Evolutionary conservation across 1,140 invertebrate species (phyloP).

Genomic region (Drosophila miranda): DNA sequence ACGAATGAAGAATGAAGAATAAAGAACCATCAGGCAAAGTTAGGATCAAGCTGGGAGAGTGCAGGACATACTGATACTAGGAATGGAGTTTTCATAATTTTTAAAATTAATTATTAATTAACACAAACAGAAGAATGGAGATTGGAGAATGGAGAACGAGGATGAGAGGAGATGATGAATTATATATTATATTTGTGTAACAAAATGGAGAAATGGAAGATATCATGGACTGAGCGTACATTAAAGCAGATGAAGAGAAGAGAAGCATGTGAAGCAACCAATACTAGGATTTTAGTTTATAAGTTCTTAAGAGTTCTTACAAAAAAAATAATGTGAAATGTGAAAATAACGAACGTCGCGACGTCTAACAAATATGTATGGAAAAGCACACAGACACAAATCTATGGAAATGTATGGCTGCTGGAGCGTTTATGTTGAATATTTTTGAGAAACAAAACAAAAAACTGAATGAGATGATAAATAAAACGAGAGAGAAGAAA

Average conservation of each 20-base stretch:
- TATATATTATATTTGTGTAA: constrained; percentile 22
- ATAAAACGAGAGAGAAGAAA: constrained; percentile 32
- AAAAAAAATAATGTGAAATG: constrained; percentile 38
- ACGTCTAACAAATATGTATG: constrained; percentile 10
- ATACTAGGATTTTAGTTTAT: constrained; percentile 74
- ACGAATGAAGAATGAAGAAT: constrained; percentile 19
- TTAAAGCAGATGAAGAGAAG: constrained; percentile 53
- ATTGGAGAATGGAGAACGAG: constrained; percentile 2
- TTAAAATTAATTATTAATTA: constrained; percentile 62
- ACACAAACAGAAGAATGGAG: constrained; percentile 23
- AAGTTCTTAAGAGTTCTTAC: constrained; percentile 44
- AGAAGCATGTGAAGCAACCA: constrained; percentile 47
- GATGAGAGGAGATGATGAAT: not conserved
- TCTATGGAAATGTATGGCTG: constrained; percentile 35
- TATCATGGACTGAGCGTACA: constrained; percentile 77
- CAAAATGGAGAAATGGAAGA: constrained; percentile 44
- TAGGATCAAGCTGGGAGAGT: constrained; percentile 27
- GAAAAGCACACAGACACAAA: constrained; percentile 67
- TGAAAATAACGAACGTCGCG: constrained; percentile 38
- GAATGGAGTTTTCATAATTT: constrained; percentile 69
- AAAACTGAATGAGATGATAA: constrained; percentile 12
- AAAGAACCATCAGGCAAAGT: constrained; percentile 38
- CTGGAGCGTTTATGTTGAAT: constrained; percentile 63
- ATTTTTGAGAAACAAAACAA: constrained; percentile 62
- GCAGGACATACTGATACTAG: constrained; percentile 26